Evolutionary conservation across 2,113 vertebrate species (phyloP).

Genomic region (Oenanthe oenanthe): DNA sequence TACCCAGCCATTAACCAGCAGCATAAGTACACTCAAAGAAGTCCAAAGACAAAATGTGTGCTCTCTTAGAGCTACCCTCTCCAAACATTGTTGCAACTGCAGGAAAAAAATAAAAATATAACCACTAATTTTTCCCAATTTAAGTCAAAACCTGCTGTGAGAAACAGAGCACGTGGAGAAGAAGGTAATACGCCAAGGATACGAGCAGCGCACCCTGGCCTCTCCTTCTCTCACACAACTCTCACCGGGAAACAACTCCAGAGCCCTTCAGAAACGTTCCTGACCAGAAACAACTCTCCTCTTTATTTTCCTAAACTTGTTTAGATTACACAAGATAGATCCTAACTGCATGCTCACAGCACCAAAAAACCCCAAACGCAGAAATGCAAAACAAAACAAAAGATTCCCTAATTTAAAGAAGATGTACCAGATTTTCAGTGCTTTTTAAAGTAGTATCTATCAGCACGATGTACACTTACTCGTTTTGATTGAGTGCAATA

Average conservation of each 20-base stretch:
- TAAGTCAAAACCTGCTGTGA: neutral
- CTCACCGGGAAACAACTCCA: neutral
- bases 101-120: neutral
- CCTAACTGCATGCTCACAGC: neutral
- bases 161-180: neutral
- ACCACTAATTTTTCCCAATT: neutral
- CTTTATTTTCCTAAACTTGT: slow-evolving; percentile 13
- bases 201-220: accelerated
- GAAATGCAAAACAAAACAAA: slow-evolving; percentile 2
- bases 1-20: neutral
- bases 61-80: neutral
- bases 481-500: neutral
- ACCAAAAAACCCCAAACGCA: neutral
- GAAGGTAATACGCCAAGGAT: neutral
- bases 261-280: neutral
- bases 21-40: neutral
- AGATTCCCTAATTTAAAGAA: slow-evolving; percentile 37
- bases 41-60: neutral
- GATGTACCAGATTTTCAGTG: neutral
- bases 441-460: slow-evolving; percentile 23
- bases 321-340: slow-evolving; percentile 23
- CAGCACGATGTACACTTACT: neutral
- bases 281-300: neutral
- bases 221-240: neutral
- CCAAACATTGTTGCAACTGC: neutral